These are phyloP conservation scores for Lycocorax pyrrhopterus DNA, from an alignment of 2,113 vertebrate genomes.

Conservation along the genomic window DNA sequence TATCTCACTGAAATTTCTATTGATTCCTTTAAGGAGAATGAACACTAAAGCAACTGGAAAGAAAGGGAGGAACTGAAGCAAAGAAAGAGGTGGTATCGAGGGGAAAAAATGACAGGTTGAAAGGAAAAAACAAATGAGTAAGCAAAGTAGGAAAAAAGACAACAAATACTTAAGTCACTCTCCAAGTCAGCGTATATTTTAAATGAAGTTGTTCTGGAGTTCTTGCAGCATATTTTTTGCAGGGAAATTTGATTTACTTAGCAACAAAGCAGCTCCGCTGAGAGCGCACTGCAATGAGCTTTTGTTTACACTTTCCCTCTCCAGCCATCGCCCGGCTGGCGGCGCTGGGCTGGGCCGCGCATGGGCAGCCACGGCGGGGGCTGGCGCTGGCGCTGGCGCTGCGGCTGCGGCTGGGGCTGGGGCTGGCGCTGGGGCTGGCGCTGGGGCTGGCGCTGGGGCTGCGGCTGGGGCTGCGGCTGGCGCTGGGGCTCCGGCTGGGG, in stretches of 20 bases:
- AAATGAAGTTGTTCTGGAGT: background rate
- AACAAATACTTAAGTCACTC: background rate
- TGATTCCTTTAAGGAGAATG: background rate
- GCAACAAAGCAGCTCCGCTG: background rate
- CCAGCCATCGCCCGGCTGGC: background rate
- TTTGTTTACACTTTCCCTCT: background rate
- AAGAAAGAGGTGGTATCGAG: background rate
- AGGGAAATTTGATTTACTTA: background rate
- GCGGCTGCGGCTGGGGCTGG: background rate
- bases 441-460: background rate
- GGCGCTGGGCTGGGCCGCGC: background rate
- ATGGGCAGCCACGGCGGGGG: background rate
- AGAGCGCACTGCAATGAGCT: background rate
- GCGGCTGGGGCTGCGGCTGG: background rate
- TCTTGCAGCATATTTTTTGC: background rate
- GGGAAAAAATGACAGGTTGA: background rate
- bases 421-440: too few species aligned
- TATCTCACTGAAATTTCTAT: background rate
- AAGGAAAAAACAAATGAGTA: background rate
- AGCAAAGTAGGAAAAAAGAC: background rate
- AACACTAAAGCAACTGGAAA: background rate
- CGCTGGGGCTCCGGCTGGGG: background rate
- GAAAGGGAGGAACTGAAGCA: background rate
- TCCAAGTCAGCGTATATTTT: background rate
- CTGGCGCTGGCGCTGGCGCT: background rate